Base-by-base conservation (phyloP, 1,140 invertebrate genomes). In the Philopotamus ludificatus region DNA sequence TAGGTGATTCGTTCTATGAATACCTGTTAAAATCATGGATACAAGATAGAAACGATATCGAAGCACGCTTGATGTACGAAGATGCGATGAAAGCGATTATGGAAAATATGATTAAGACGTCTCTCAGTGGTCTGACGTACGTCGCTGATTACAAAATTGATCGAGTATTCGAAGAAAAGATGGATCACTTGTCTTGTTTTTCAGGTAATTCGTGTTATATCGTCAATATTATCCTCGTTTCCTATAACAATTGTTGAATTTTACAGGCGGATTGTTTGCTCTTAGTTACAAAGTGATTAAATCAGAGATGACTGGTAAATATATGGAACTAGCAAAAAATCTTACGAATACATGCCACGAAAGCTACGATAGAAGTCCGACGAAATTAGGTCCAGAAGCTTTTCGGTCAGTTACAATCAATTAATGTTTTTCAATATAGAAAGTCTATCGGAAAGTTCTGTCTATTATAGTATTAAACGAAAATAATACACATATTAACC, bases 1-100 rank as follows among this genome's bases (percentile, higher is more conserved):
- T 99, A 2, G 97, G 97, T 9, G 98, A 99, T 80, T 97, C 94
- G 74, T 99, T 97, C 79, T 99, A 98, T 80, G 98, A 99, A 80
- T 99, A 99, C 76, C 83, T 99, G 45, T 80, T 99, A 50, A 99
- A 99, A 81, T 88, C 92, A 0, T 99, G 95, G 92, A 80, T 99
- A 15, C 83, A 83, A 66, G 85, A 87, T 58, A 63, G 57, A 53
- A 83, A 85, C 62, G 93, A 98, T 78, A 79, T 82, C 34, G 87
- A 93, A 73, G 94, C 94, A 0, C 85, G 91, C 55, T 81, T 91
- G 73, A 96, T 98, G 94, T 99, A 95, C 78, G 92, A 97, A 72
- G 89, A 93, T 54, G 94, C 96, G 0, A 92, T 99, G 79, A 82
- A 88, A 59, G 85, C 88, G 3, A 86, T 90, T 22, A 80, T 89